Evolutionary conservation across 2,113 vertebrate genomes (phyloP), one percentile per base, ranked within the genome.

Genomic region (Lagopus leucura): DNA sequence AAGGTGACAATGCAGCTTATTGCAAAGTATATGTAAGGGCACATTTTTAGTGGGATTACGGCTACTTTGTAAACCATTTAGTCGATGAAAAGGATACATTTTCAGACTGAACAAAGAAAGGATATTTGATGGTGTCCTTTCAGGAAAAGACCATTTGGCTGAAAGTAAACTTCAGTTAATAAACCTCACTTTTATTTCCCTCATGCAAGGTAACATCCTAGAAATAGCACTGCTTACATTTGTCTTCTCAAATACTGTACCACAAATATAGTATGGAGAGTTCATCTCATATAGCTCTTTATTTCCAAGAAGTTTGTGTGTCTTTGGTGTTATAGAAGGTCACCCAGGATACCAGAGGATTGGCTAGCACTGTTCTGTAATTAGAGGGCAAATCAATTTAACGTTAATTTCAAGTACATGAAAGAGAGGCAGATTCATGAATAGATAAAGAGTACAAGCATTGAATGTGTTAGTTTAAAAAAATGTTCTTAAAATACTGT

Each of bases 251-350:
- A 88, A n/a, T 79, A 34, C 32, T 48, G 17, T 55, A 19, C 8
- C 47, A 66, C 47, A 86, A 91, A 82, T 64, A 70, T 3, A 65
- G 40, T 21, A 82, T 4, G 3, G 82, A 38, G 58, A 63, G 21
- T 25, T 88, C 15, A 13, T 48, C 50, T 87, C 67, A 30, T 1
- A 4, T 45, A 75, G 32, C 7, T 90, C 57, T 42, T 77, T 76
- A 52, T 82, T 92, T 94, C 86, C 81, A 92, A 90, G 86, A 93
- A 96, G 93, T 91, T 32, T 67, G 89, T 89, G 28, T 28, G 43
- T n/a, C 18, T 79, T 27, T 87, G 40, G 34, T 84, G 19, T 82
- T 92, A 64, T 10, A 8, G 36, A 80, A 77, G 57, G 57, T 82
- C 75, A 90, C 28, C 15, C 18, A 54, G 66, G 34, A 82, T 36